These are phyloP conservation scores for Cordilura impudica DNA, from an alignment of 2,888 invertebrate species.

Conservation along the genomic window DNA sequence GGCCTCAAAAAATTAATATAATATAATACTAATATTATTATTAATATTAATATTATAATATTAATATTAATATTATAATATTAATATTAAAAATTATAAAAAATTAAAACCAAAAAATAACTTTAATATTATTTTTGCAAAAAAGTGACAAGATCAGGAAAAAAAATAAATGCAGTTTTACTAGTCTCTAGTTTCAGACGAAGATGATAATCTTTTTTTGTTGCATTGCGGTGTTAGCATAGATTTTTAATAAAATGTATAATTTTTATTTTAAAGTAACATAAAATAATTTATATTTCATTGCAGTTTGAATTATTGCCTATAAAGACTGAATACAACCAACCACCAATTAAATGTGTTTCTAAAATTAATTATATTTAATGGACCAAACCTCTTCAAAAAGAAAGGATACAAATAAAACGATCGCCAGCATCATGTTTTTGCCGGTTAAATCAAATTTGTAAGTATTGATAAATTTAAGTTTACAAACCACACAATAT, in stretches of 20 bases:
- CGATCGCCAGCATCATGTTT: conserved; percentile 71
- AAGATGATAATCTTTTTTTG: too few species aligned
- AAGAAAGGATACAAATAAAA: conserved; percentile 16
- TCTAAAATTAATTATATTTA: conserved; percentile 26
- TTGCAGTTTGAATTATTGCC: conserved; percentile 30
- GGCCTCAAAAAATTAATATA: too few species aligned
- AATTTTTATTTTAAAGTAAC: neutral
- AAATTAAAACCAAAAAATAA: too few species aligned
- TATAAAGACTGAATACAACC: conserved; percentile 47
- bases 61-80: too few species aligned
- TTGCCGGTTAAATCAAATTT: conserved; percentile 77
- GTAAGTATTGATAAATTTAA: conserved; percentile 72
- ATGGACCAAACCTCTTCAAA: neutral
- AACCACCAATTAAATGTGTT: conserved; percentile 49
- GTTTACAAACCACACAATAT: too few species aligned
- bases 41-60: too few species aligned
- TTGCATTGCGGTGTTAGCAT: conserved; percentile 10
- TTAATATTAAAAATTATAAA: too few species aligned
- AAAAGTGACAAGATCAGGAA: too few species aligned
- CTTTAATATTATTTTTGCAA: too few species aligned
- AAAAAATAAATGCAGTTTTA: too few species aligned
- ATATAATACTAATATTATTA: too few species aligned
- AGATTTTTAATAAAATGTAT: neutral
- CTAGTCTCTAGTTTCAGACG: too few species aligned
- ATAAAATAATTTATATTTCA: neutral